Percentiles rank a stretch among this genome's conserved stretches.
Conservation (phyloP, 2,113 vertebrate species). For the Larimichthys polyactis region DNA sequence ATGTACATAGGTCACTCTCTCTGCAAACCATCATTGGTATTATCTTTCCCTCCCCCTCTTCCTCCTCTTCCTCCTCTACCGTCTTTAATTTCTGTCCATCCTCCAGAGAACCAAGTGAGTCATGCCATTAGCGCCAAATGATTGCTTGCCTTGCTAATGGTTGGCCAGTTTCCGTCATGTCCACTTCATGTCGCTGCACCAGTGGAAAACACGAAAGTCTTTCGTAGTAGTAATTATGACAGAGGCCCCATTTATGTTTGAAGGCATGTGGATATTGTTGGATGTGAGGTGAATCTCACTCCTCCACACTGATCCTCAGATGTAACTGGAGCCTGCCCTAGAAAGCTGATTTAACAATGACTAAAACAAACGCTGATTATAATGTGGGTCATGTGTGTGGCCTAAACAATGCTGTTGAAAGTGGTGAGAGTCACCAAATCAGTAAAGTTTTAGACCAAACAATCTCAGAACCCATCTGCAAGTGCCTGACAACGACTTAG, state of each 20-base stretch:
- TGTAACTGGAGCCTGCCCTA: no score
- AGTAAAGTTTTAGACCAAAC: not conserved
- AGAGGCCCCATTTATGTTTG: not conserved
- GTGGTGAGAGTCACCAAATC: not conserved
- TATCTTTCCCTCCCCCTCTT: constrained; percentile 51
- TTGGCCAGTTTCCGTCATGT: constrained; percentile 45
- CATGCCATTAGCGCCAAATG: constrained; percentile 72
- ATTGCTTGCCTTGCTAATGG: constrained; percentile 60
- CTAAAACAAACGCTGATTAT: no score
- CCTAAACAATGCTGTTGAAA: no score
- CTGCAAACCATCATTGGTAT: constrained; percentile 59
- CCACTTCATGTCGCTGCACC: constrained; percentile 34
- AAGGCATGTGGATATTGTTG: not conserved
- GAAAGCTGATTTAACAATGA: no score
- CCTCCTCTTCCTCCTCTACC: constrained; percentile 25
- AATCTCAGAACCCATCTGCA: no score
- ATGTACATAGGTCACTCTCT: constrained; percentile 26
- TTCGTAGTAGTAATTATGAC: not conserved
- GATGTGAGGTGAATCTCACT: no score
- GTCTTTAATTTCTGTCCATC: constrained; percentile 73
- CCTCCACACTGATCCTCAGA: no score
- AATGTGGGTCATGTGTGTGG: no score
- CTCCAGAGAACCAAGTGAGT: constrained; percentile 69
- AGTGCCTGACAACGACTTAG: no score
- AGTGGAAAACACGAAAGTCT: not conserved